Evolutionary conservation across 1,140 invertebrate species (phyloP).

Genomic region (Drusus annulatus): DNA sequence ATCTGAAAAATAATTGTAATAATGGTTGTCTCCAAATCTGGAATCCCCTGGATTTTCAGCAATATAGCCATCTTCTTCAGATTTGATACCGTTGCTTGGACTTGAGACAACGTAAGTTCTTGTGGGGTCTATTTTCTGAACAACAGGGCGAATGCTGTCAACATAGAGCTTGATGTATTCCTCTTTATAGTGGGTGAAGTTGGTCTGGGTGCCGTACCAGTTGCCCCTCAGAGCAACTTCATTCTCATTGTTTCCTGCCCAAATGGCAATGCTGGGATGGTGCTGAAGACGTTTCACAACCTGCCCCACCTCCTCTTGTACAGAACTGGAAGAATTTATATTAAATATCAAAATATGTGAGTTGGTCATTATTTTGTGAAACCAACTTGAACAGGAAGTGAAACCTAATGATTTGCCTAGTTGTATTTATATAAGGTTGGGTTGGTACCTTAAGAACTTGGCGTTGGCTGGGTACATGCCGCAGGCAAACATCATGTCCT

Average conservation of each 20-base stretch:
- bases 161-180: slow-evolving; percentile 94
- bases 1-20: slow-evolving; percentile 90
- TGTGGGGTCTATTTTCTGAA: slow-evolving; percentile 75
- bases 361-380: no score
- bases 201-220: slow-evolving; percentile 82
- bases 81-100: slow-evolving; percentile 90
- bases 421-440: no score
- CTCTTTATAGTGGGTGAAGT: slow-evolving; percentile 76
- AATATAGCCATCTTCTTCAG: slow-evolving; percentile 83
- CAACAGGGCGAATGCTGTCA: slow-evolving; percentile 80
- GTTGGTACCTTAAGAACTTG: slow-evolving; percentile 77
- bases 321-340: slow-evolving; percentile 69
- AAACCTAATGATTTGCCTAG: no score
- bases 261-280: slow-evolving; percentile 91
- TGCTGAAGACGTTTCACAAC: slow-evolving; percentile 89
- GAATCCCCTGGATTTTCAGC: slow-evolving; percentile 83
- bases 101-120: slow-evolving; percentile 88
- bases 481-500: slow-evolving; percentile 98
- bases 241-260: slow-evolving; percentile 99
- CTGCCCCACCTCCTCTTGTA: slow-evolving; percentile 85
- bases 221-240: slow-evolving; percentile 89
- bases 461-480: slow-evolving; percentile 90
- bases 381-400: no score
- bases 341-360: no score
- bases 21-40: slow-evolving; percentile 94